A percentile compares a stretch with the other conserved stretches of the same genome.
phyloP scores from a whole-genome alignment of 2,797 vertebrate genomes.

The Cryptoblepharus egeriae region DNA sequence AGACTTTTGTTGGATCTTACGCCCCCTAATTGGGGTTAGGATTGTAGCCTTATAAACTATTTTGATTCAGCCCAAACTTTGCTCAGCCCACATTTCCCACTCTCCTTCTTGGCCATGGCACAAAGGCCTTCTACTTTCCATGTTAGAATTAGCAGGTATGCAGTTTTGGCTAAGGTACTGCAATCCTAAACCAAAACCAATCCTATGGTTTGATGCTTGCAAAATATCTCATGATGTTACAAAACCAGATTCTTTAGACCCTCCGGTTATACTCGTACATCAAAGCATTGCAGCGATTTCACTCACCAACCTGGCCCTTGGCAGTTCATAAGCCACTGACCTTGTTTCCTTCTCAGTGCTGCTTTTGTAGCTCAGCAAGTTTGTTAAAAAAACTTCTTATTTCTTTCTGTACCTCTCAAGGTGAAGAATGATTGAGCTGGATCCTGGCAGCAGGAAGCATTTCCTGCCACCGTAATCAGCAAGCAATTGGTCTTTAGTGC shows the following conservation, averaged over 20 bases:
- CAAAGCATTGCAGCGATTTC: neutral
- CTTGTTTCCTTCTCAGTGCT: neutral
- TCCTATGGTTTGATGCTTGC: neutral
- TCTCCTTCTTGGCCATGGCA: neutral
- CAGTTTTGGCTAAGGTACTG: too few relatives aligned
- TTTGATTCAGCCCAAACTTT: neutral
- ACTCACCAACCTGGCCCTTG: too few relatives aligned
- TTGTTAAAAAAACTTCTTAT: neutral
- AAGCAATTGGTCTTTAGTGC: neutral
- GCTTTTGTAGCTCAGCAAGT: neutral
- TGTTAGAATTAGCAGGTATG: neutral
- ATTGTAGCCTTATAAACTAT: neutral
- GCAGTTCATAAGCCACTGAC: neutral
- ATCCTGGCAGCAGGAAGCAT: neutral
- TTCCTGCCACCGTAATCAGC: constrained; percentile 33
- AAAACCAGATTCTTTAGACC: neutral
- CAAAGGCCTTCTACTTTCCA: neutral
- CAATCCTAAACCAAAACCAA: neutral
- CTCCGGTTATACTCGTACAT: too few relatives aligned
- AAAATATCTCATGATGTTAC: neutral
- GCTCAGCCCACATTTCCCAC: too few relatives aligned
- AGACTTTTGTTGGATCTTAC: too few relatives aligned
- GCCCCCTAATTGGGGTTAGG: too few relatives aligned
- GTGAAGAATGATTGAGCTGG: constrained; percentile 18
- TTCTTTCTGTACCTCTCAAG: neutral